phyloP scores from a whole-genome alignment of 2,113 vertebrate genomes.

The Bolborhynchus lineola region DNA sequence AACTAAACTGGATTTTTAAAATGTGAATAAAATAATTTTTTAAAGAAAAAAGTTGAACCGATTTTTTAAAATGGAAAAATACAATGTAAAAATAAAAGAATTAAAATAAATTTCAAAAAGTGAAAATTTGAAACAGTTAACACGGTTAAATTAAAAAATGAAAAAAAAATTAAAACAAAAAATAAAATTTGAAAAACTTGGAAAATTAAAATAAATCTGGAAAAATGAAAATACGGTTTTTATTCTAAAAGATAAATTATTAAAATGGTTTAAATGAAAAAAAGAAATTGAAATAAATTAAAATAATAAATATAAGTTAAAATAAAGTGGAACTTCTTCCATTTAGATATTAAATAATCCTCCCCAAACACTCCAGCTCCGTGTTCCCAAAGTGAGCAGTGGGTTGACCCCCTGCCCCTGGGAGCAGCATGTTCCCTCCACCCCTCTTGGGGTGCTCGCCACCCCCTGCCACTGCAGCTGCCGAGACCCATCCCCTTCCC shows the following conservation, averaged over 20 bases:
- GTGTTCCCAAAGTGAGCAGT: rapidly evolving
- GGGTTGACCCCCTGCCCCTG: not conserved
- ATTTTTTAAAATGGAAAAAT: not conserved
- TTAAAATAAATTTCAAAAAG: not conserved
- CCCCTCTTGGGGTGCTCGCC: not conserved
- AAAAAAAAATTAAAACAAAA: not conserved
- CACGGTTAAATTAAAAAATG: not conserved
- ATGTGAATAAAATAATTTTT: not conserved
- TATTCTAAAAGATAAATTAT: not conserved
- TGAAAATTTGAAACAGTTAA: too few relatives aligned
- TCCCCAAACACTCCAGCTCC: not conserved
- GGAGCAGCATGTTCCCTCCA: not conserved
- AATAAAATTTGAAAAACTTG: not conserved
- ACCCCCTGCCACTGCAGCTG: not conserved
- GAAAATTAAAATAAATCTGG: not conserved
- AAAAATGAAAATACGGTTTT: not conserved
- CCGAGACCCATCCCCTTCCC: not conserved
- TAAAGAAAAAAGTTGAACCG: not conserved
- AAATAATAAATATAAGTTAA: not conserved
- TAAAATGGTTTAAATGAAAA: not conserved
- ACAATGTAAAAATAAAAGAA: not conserved
- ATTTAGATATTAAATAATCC: not conserved
- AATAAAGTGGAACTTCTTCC: not conserved
- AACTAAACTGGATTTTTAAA: not conserved
- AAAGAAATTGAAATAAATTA: not conserved